Conservation (phyloP, 2,113 vertebrate genomes). For the Protobothrops mucrosquamatus region DNA sequence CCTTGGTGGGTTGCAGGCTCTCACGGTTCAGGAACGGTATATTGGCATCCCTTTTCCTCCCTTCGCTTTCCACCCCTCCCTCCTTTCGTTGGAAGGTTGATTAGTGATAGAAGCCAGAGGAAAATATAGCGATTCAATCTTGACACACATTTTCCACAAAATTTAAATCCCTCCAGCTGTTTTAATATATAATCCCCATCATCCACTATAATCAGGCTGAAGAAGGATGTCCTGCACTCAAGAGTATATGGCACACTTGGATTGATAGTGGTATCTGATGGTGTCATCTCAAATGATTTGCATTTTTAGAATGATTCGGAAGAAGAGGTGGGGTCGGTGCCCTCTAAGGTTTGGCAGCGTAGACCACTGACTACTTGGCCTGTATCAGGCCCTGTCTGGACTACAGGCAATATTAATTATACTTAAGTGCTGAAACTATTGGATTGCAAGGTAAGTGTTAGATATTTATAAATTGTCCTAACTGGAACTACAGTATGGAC, state of each 20-base stretch:
- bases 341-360: neutral
- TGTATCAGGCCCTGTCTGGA: neutral
- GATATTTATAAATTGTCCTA: neutral
- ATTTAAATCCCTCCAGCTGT: neutral
- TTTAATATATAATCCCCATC: neutral
- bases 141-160: neutral
- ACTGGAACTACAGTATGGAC: neutral
- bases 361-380: neutral
- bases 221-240: neutral
- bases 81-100: too few relatives aligned
- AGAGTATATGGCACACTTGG: neutral
- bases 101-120: too few relatives aligned
- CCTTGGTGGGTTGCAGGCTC: too few relatives aligned
- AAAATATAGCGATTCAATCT: too few relatives aligned
- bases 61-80: too few relatives aligned
- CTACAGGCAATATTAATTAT: neutral
- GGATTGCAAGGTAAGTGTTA: neutral
- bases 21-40: too few relatives aligned
- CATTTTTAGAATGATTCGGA: neutral
- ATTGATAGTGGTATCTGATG: neutral
- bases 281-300: neutral
- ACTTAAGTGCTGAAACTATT: neutral
- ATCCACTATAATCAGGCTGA: neutral
- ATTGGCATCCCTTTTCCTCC: too few relatives aligned
- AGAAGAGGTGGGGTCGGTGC: neutral